Conservation (phyloP, 2,888 invertebrate species). For the Bhutanitis thaidina region DNA sequence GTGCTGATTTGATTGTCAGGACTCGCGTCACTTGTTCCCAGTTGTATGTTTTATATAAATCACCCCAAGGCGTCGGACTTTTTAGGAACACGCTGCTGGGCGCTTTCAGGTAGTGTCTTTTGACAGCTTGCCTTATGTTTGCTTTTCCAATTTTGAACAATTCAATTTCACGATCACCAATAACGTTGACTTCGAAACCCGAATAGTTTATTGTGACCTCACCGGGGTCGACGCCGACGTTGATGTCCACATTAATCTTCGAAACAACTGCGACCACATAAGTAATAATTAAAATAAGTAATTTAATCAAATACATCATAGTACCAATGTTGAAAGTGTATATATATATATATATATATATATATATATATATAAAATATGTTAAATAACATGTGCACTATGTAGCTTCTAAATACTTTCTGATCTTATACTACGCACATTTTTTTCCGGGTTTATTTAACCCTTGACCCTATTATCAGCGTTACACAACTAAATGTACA, state of each 20-base stretch:
- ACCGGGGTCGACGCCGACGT: constrained; percentile 25
- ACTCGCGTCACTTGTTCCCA: constrained; percentile 54
- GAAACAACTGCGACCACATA: constrained; percentile 27
- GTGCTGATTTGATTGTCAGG: constrained; percentile 31
- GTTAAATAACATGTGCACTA: not conserved
- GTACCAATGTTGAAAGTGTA: not conserved
- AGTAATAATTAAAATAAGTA: constrained; percentile 16
- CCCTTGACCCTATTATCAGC: not conserved
- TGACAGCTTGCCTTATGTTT: constrained; percentile 40
- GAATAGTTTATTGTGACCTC: constrained; percentile 37
- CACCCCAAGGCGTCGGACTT: constrained; percentile 65
- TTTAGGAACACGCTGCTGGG: constrained; percentile 45
- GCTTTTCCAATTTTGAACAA: constrained; percentile 40
- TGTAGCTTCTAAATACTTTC: not conserved
- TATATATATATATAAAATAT: too few species aligned
- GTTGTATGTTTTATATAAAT: constrained; percentile 49
- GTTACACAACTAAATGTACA: not conserved
- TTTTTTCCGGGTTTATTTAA: not conserved
- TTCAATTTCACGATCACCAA: constrained; percentile 42
- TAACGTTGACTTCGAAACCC: constrained; percentile 41
- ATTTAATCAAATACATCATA: not conserved
- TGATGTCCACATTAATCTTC: constrained; percentile 44
- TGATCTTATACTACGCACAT: not conserved
- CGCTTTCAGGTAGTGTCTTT: constrained; percentile 38
- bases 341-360: too few species aligned